phyloP scores from a whole-genome alignment of 2,888 invertebrate genomes.

The Macaria notata region DNA sequence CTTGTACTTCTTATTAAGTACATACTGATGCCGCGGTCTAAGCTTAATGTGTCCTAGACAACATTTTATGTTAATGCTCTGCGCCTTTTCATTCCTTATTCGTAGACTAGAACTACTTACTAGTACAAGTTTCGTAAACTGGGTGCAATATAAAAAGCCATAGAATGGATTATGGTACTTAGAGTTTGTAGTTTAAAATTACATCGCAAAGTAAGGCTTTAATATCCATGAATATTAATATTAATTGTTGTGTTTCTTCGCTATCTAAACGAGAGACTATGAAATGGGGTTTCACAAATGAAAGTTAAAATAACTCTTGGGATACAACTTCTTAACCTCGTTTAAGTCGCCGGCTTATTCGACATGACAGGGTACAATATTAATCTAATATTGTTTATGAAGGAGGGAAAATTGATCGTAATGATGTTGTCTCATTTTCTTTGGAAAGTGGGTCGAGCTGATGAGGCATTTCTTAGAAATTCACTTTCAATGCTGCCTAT shows the following conservation, averaged over 20 bases:
- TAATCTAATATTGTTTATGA: constrained; percentile 34
- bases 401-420: constrained; percentile 41
- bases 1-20: constrained; percentile 26
- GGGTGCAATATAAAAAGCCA: background rate
- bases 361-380: constrained; percentile 27
- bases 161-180: background rate
- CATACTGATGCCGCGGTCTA: constrained; percentile 11
- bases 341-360: constrained; percentile 25
- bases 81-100: constrained; percentile 9
- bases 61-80: constrained; percentile 9
- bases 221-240: constrained; percentile 8
- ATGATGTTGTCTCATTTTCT: constrained; percentile 56
- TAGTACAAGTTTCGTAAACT: constrained; percentile 2
- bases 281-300: constrained; percentile 9
- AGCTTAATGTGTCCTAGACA: constrained; percentile 1
- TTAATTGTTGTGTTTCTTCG: constrained; percentile 6
- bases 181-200: background rate
- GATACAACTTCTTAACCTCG: constrained; percentile 19
- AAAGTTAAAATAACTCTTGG: constrained; percentile 15
- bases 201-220: background rate
- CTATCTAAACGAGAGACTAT: background rate
- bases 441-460: constrained; percentile 58
- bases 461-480: constrained; percentile 56
- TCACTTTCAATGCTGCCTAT: constrained; percentile 45
- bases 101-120: constrained; percentile 1